Evolutionary conservation across 1,140 invertebrate species (phyloP).

Genomic region (Philotrypesis tridentata): DNA sequence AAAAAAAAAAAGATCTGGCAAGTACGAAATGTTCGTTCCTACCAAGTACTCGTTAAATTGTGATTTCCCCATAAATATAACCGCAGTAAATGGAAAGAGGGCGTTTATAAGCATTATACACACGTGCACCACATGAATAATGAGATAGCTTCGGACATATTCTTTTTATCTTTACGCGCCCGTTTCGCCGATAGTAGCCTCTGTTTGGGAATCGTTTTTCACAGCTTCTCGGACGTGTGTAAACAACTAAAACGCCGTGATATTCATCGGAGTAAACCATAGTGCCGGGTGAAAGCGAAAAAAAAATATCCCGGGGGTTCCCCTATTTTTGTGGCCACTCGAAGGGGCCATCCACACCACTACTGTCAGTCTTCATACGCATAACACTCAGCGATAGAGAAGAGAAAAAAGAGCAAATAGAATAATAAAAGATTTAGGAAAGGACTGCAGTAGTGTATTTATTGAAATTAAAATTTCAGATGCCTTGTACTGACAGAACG

Average conservation of each 20-base stretch:
- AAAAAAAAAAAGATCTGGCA: too few species aligned
- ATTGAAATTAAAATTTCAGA: too few species aligned
- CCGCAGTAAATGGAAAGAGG: background rate
- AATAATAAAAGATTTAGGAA: too few species aligned
- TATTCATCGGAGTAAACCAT: constrained; percentile 10
- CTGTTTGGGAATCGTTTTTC: constrained; percentile 20
- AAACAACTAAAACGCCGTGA: constrained; percentile 17
- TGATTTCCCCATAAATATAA: background rate
- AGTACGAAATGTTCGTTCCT: too few species aligned
- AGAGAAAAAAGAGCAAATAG: too few species aligned
- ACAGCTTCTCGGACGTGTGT: constrained; percentile 24
- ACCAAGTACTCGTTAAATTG: too few species aligned
- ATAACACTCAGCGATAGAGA: background rate
- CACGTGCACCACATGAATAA: background rate
- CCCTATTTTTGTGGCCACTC: background rate
- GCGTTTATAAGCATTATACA: too few species aligned
- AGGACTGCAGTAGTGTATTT: too few species aligned
- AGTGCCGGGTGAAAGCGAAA: background rate
- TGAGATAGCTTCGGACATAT: background rate
- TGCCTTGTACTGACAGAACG: too few species aligned
- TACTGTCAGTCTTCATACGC: background rate
- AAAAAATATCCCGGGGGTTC: background rate
- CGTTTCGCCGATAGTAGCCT: background rate
- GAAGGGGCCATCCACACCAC: background rate
- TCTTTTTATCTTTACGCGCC: background rate